phyloP scores from a whole-genome alignment of 2,888 invertebrate species.

The Camptogramma bilineatum region DNA sequence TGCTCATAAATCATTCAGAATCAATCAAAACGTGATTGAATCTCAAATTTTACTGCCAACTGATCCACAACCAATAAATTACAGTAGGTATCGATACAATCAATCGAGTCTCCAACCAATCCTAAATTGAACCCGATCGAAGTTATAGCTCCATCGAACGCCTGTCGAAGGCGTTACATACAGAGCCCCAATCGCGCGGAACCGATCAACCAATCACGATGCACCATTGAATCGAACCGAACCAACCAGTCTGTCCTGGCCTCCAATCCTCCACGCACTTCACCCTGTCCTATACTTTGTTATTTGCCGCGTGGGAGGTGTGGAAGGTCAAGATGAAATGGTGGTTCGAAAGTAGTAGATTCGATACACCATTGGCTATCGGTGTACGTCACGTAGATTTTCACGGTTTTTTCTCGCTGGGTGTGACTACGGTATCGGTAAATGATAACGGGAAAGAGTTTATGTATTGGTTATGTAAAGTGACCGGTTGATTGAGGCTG shows the following conservation, averaged over 20 bases:
- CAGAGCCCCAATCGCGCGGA: slow-evolving; percentile 81
- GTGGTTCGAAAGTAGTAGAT: slow-evolving; percentile 60
- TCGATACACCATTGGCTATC: slow-evolving; percentile 81
- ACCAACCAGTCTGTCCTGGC: slow-evolving; percentile 51
- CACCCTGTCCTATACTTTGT: slow-evolving; percentile 28
- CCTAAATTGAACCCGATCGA: slow-evolving; percentile 50
- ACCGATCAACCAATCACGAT: slow-evolving; percentile 85
- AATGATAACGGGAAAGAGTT: slow-evolving; percentile 39
- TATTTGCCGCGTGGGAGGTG: slow-evolving; percentile 41
- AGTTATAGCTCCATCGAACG: slow-evolving; percentile 62
- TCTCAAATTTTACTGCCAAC: neutral
- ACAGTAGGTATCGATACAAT: slow-evolving; percentile 1
- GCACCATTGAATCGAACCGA: slow-evolving; percentile 66
- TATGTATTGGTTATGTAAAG: slow-evolving; percentile 22
- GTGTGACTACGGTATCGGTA: slow-evolving; percentile 58
- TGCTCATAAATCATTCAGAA: no score
- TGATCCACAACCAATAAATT: neutral
- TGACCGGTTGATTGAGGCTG: slow-evolving; percentile 9
- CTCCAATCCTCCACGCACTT: slow-evolving; percentile 37
- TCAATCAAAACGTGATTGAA: neutral
- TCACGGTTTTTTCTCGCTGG: slow-evolving; percentile 67
- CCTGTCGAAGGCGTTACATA: slow-evolving; percentile 51
- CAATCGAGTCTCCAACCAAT: slow-evolving; percentile 9
- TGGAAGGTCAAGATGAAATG: slow-evolving; percentile 49
- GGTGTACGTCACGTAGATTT: slow-evolving; percentile 80